Percentiles rank a stretch among this genome's conserved stretches.
phyloP scores from a whole-genome alignment of 1,140 invertebrate species.

The Drosophila bocqueti region DNA sequence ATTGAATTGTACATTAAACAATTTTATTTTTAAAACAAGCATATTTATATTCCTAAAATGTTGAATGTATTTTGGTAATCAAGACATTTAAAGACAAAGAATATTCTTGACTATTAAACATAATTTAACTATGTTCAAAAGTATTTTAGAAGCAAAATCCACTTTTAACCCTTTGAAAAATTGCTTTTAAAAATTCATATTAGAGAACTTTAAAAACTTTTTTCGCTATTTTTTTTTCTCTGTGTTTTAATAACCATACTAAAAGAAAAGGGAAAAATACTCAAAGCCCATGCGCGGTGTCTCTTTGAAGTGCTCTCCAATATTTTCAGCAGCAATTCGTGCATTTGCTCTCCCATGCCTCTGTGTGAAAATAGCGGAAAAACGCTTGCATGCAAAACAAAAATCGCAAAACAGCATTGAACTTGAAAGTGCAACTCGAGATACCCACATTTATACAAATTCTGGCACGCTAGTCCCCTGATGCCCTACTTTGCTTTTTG shows the following conservation, averaged over 20 bases:
- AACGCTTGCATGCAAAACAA: conserved; percentile 32
- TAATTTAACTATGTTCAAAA: not conserved
- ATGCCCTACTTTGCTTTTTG: conserved; percentile 23
- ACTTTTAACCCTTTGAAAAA: not conserved
- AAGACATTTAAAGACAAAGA: not conserved
- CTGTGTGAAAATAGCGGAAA: conserved; percentile 22
- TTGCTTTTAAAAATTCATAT: not conserved
- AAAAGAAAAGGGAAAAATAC: not conserved
- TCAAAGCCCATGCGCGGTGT: conserved; percentile 36
- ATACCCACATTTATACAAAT: conserved; percentile 10
- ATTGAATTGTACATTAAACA: not conserved
- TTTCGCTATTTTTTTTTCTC: not conserved
- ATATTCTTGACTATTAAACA: not conserved
- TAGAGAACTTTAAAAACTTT: no score
- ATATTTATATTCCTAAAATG: not conserved
- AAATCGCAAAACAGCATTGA: conserved; percentile 49
- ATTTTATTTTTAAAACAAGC: not conserved
- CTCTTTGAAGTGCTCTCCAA: conserved; percentile 19
- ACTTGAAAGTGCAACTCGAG: conserved; percentile 60
- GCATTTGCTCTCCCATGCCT: conserved; percentile 46
- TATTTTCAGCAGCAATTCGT: conserved; percentile 28
- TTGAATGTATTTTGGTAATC: not conserved
- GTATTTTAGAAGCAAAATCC: not conserved
- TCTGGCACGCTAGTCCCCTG: not conserved
- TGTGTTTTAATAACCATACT: conserved; percentile 1